phyloP scores from a whole-genome alignment of 2,888 invertebrate species.

The Agrochola litura region DNA sequence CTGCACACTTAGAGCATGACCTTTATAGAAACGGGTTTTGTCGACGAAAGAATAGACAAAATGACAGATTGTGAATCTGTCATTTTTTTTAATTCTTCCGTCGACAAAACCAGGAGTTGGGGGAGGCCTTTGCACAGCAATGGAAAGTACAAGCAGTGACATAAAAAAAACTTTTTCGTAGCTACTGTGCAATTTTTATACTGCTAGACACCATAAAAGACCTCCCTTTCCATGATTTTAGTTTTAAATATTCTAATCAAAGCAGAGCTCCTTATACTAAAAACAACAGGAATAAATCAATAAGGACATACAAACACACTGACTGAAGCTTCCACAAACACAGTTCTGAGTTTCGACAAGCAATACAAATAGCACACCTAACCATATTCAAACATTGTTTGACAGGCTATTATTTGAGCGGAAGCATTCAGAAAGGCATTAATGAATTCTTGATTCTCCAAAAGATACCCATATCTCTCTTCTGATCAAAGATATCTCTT shows the following conservation, averaged over 20 bases:
- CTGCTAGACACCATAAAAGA: not conserved
- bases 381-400: slow-evolving; percentile 34
- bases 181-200: not conserved
- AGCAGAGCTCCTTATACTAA: not conserved
- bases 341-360: slow-evolving; percentile 26
- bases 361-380: slow-evolving; percentile 41
- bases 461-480: not conserved
- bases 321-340: slow-evolving; percentile 19
- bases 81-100: no score
- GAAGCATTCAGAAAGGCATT: not conserved
- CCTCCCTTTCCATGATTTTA: not conserved
- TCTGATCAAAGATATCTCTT: no score
- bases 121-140: no score
- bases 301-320: slow-evolving; percentile 15
- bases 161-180: not conserved
- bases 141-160: no score
- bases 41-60: no score
- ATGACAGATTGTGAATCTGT: no score
- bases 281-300: slow-evolving; percentile 19
- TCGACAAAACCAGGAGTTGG: no score
- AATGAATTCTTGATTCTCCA: not conserved
- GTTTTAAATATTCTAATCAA: not conserved
- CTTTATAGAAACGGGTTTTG: no score
- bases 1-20: no score
- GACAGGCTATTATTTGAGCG: slow-evolving; percentile 2